phyloP scores from a whole-genome alignment of 2,888 invertebrate species.

The Hypolimnas misippus region DNA sequence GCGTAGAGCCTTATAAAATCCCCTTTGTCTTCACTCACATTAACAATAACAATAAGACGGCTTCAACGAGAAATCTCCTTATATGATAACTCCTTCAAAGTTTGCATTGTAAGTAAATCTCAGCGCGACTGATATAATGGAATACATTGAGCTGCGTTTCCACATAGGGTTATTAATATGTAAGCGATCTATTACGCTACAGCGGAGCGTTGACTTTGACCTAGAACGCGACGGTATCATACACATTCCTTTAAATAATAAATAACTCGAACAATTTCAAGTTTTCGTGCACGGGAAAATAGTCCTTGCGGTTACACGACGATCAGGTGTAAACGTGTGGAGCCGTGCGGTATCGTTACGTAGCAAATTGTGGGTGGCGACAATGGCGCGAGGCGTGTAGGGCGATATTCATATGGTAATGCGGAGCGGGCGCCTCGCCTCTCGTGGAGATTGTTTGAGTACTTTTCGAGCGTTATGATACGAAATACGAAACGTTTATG shows the following conservation, averaged over 20 bases:
- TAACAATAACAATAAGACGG: background rate
- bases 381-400: slow-evolving; percentile 12
- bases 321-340: slow-evolving; percentile 1
- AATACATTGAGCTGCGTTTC: background rate
- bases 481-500: slow-evolving; percentile 30
- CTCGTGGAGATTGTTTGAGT: slow-evolving; percentile 30
- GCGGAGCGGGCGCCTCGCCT: slow-evolving; percentile 19
- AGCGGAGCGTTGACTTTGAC: slow-evolving; percentile 38
- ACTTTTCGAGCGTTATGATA: slow-evolving; percentile 25
- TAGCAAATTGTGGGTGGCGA: slow-evolving; percentile 18
- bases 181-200: slow-evolving; percentile 21
- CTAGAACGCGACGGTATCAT: slow-evolving; percentile 36
- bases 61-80: background rate
- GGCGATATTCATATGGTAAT: slow-evolving; percentile 27
- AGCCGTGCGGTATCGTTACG: slow-evolving; percentile 3
- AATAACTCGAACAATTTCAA: slow-evolving; percentile 38
- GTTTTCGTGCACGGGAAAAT: slow-evolving; percentile 23
- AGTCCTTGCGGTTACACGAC: slow-evolving; percentile 15
- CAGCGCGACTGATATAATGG: slow-evolving; percentile 1
- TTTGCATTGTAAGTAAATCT: background rate
- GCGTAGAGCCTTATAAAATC: background rate
- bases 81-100: background rate
- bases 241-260: slow-evolving; percentile 41
- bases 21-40: background rate
- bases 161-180: slow-evolving; percentile 15